These are phyloP conservation scores for Seriola aureovittata DNA, from an alignment of 2,113 vertebrate genomes.

Conservation along the genomic window DNA sequence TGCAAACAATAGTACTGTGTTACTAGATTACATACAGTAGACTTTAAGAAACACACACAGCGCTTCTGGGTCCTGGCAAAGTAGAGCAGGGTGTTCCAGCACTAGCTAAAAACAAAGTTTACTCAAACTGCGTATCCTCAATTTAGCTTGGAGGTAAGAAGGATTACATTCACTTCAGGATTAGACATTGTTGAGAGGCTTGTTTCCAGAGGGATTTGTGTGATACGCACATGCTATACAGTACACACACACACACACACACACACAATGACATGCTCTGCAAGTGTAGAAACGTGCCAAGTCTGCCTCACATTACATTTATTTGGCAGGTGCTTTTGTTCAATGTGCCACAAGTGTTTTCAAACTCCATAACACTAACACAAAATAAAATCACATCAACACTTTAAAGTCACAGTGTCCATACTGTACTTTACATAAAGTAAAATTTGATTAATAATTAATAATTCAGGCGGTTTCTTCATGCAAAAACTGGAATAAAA, in stretches of 20 bases:
- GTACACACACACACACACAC: slow-evolving; percentile 24
- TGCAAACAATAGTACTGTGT: too few species aligned
- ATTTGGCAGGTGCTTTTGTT: too few species aligned
- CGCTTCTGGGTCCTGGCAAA: slow-evolving; percentile 68
- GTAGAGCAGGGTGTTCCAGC: slow-evolving; percentile 87
- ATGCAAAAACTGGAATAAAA: not conserved
- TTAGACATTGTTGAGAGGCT: slow-evolving; percentile 87
- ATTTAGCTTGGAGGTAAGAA: slow-evolving; percentile 86
- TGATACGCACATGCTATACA: slow-evolving; percentile 2
- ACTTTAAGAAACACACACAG: slow-evolving; percentile 2
- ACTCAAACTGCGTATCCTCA: slow-evolving; percentile 64
- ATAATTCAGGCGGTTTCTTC: not conserved
- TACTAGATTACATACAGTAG: too few species aligned
- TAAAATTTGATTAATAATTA: too few species aligned
- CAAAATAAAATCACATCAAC: too few species aligned
- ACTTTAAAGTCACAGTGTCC: too few species aligned
- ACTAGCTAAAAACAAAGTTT: slow-evolving; percentile 84
- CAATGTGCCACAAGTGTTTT: too few species aligned
- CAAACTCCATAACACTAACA: too few species aligned
- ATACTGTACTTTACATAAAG: too few species aligned
- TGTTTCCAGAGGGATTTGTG: slow-evolving; percentile 79
- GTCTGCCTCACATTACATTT: too few species aligned
- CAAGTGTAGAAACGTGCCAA: too few species aligned
- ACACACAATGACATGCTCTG: not conserved
- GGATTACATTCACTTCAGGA: slow-evolving; percentile 86